Evolutionary conservation across 2,888 invertebrate species (phyloP).

Genomic region (Spodoptera exigua): DNA sequence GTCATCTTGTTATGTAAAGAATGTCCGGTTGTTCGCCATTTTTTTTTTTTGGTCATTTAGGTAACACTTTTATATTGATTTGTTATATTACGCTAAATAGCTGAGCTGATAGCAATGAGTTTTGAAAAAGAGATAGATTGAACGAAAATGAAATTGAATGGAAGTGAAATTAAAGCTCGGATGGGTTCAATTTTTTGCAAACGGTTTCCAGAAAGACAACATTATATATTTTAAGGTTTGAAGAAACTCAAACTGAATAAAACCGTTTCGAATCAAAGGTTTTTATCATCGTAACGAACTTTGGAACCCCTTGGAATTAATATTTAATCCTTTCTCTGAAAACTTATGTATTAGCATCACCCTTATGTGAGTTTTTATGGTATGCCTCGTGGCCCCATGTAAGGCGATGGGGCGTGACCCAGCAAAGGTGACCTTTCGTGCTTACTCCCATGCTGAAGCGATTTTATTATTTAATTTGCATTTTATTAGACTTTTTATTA

Average conservation of each 20-base stretch:
- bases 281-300: conserved; percentile 1
- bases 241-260: too few species aligned
- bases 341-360: conserved; percentile 20
- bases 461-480: conserved; percentile 38
- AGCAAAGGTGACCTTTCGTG: conserved; percentile 49
- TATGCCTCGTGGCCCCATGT: conserved; percentile 35
- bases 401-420: conserved; percentile 42
- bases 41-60: too few species aligned
- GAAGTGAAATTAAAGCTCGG: too few species aligned
- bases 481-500: conserved; percentile 43
- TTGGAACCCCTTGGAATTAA: conserved; percentile 15
- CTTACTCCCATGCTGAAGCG: conserved; percentile 12
- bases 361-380: conserved; percentile 36
- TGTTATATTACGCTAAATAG: too few species aligned
- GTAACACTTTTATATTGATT: too few species aligned
- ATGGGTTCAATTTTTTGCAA: too few species aligned
- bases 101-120: too few species aligned
- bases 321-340: conserved; percentile 21
- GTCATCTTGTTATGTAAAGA: conserved; percentile 12
- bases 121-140: too few species aligned
- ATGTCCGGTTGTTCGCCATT: conserved; percentile 11
- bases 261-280: too few species aligned
- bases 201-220: too few species aligned
- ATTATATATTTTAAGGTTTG: too few species aligned
- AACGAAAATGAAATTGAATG: too few species aligned